phyloP scores from a whole-genome alignment of 2,888 invertebrate genomes.

The Epinotia nisella region DNA sequence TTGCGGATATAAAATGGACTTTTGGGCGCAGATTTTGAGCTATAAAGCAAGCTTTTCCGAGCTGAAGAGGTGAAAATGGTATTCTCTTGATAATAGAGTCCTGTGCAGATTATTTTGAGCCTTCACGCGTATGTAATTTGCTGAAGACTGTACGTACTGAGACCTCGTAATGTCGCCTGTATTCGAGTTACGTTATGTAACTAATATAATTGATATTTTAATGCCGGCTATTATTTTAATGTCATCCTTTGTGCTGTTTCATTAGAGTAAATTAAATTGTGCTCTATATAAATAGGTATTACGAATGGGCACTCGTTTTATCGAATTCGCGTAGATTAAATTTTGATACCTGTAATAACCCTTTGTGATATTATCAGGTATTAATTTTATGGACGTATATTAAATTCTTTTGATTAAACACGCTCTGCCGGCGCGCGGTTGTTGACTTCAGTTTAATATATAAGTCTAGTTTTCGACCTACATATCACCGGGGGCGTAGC shows the following conservation, averaged over 20 bases:
- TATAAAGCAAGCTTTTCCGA: no score
- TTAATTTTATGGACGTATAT: conserved; percentile 35
- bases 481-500: conserved; percentile 70
- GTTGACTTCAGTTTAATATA: neutral
- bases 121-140: neutral
- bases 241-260: neutral
- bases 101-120: neutral
- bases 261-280: conserved; percentile 2
- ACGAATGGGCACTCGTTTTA: neutral
- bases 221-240: conserved; percentile 12
- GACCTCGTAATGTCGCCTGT: neutral
- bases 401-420: conserved; percentile 38
- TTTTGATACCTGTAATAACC: conserved; percentile 24
- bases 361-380: conserved; percentile 27
- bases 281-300: conserved; percentile 1
- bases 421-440: neutral
- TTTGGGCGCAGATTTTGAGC: no score
- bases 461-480: neutral
- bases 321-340: conserved; percentile 16
- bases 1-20: no score
- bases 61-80: no score
- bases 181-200: conserved; percentile 20
- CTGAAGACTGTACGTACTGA: neutral
- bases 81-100: neutral
- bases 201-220: conserved; percentile 23